A percentile compares a stretch with the other conserved stretches of the same genome.
Evolutionary conservation across 2,113 vertebrate species (phyloP).

Genomic region (Peromyscus leucopus): DNA sequence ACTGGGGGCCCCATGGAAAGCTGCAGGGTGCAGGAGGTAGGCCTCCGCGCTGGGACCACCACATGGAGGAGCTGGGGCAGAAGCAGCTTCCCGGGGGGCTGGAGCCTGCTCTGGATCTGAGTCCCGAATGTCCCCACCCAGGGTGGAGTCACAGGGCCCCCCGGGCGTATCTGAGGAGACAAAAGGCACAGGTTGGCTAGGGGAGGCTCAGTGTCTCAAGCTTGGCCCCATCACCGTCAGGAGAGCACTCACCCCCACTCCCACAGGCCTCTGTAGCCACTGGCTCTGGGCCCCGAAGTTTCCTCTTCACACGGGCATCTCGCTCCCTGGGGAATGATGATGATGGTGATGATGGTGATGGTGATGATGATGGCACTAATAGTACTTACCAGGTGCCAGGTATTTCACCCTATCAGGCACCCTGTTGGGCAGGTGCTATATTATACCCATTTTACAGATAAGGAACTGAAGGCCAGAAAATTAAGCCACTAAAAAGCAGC

Average conservation of each 20-base stretch:
- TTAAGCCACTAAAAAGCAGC: not conserved
- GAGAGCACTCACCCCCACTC: conserved; percentile 71
- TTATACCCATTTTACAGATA: conserved; percentile 72
- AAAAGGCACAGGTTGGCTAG: not conserved
- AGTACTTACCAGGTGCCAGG: conserved; percentile 54
- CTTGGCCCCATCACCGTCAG: not conserved
- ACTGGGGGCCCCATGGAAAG: conserved; percentile 78
- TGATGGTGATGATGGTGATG: conserved; percentile 3
- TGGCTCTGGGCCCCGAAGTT: conserved; percentile 77
- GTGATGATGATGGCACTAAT: conserved; percentile 8
- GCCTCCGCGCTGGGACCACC: conserved; percentile 79
- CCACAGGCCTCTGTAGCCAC: conserved; percentile 74
- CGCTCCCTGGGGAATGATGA: conserved; percentile 81
- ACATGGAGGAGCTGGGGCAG: conserved; percentile 49
- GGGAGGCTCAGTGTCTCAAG: not conserved
- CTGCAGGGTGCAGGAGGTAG: conserved; percentile 83
- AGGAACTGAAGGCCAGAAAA: conserved; percentile 9
- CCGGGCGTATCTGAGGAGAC: conserved; percentile 78
- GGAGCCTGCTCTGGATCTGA: conserved; percentile 73
- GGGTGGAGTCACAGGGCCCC: conserved; percentile 86
- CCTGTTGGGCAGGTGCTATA: conserved; percentile 23
- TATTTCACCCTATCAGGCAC: conserved; percentile 52
- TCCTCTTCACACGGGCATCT: conserved; percentile 85
- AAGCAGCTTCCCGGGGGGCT: conserved; percentile 28
- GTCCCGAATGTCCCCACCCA: conserved; percentile 80